Percentiles rank a stretch among this genome's conserved stretches.
Evolutionary conservation across 2,113 vertebrate species (phyloP).

Genomic region (Notarius lentiginosus): DNA sequence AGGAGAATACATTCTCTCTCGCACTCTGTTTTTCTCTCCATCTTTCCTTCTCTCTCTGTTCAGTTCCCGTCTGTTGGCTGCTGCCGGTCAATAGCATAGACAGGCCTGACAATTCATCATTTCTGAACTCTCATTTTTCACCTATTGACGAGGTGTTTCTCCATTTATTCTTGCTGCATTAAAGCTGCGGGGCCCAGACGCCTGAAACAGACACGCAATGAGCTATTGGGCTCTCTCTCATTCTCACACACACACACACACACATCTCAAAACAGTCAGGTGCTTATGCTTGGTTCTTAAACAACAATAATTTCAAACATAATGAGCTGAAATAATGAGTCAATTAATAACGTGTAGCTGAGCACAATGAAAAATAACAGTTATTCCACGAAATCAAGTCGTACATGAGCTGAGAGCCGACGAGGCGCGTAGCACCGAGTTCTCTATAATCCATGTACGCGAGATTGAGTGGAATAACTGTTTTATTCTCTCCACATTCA

Average conservation of each 20-base stretch:
- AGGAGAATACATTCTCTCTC: not conserved
- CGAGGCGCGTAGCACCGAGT: too few species aligned
- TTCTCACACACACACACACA: not conserved
- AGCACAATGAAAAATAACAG: too few species aligned
- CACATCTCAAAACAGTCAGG: not conserved
- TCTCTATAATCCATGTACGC: too few species aligned
- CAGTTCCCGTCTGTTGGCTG: constrained; percentile 25
- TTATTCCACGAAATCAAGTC: too few species aligned
- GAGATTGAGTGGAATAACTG: too few species aligned
- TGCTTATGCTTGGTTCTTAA: not conserved
- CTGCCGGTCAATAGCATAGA: constrained; percentile 53
- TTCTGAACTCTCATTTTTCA: constrained; percentile 59
- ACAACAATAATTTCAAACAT: not conserved
- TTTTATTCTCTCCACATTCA: too few species aligned
- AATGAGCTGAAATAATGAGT: not conserved
- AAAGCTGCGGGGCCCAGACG: constrained; percentile 37
- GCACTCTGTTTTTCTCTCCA: not conserved
- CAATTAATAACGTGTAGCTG: too few species aligned
- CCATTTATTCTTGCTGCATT: constrained; percentile 51
- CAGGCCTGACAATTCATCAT: constrained; percentile 58
- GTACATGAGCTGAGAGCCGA: too few species aligned
- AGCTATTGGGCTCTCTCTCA: not conserved
- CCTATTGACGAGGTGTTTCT: constrained; percentile 56
- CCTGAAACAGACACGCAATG: constrained; percentile 19
- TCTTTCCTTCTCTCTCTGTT: not conserved